Conservation (phyloP, 2,888 invertebrate species). For the Plebejus anna region DNA sequence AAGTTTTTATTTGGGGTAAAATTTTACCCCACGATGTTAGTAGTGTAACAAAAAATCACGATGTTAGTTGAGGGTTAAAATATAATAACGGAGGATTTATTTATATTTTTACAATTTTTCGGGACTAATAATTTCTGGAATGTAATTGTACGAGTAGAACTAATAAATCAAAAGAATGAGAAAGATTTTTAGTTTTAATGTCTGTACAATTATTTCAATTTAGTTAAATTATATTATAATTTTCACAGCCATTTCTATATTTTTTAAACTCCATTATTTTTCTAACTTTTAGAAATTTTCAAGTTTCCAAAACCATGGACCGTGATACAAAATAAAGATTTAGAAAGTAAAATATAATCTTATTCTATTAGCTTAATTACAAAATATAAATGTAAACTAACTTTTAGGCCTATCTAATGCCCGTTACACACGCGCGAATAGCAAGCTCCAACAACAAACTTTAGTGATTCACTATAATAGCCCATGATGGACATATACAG, state of each 20-base stretch:
- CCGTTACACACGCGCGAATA: not conserved
- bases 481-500: not conserved
- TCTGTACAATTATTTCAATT: not conserved
- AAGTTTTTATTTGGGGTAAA: no score
- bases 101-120: not conserved
- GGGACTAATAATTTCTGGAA: no score
- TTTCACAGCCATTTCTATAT: not conserved
- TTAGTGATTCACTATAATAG: not conserved
- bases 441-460: not conserved
- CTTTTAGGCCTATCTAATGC: conserved; percentile 8
- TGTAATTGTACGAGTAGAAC: no score
- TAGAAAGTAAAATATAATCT: conserved; percentile 1
- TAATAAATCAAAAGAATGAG: no score
- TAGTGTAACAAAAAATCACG: no score
- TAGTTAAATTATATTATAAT: not conserved
- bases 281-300: not conserved
- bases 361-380: conserved; percentile 20
- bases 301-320: not conserved
- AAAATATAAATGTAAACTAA: conserved; percentile 25
- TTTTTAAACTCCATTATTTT: not conserved
- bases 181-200: no score
- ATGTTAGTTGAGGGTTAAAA: no score
- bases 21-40: no score
- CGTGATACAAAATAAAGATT: conserved; percentile 1
- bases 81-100: not conserved